Base-by-base conservation (phyloP, 2,113 vertebrate species). In the Mirza zaza region DNA sequence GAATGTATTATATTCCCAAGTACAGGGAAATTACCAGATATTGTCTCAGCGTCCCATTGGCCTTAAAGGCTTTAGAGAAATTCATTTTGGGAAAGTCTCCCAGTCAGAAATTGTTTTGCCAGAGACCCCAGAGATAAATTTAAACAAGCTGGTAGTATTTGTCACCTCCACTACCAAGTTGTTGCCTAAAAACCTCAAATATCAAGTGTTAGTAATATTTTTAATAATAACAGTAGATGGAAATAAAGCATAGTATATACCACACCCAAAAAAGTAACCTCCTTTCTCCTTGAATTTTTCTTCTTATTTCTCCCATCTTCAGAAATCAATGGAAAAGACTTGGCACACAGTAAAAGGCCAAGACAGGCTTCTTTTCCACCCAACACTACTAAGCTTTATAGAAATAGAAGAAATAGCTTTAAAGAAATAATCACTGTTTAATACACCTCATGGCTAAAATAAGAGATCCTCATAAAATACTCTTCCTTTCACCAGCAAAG, bases 211-310 rank as follows among this genome's bases (percentile, higher is more conserved):
- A 21, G 21, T 52, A 39, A 55, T 91, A 42, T 77, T 77, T 94
- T 80, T 45, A 84, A 15, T 82, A 93, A 68, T 68, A 92, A 85
- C 81, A 39, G 12, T 14, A 42, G 57, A n/a, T 59, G n/a, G 68
- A 93, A 94, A 76, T 42, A 82, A 85, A 94, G 5, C 50, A 29
- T 67, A 29, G 0, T 23, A 10, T 23, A 10, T 48, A 45, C 50
- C 50, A 52, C 42, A 77, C 23, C 91, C n/a, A 25, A 83, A 67
- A 87, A 14, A 7, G 9, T 23, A 71, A 76, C 23, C 10, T 52
- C 48, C 17, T 67, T 65, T 89, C 70, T 25, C 17, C 15, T 50
- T 8, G 3, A 9, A 6, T 79, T 83, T 80, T 80, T 83, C 82
- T 73, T 77, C 82, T 75, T 77, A 8, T n/a, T 84, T 96, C 67